Percentiles rank a stretch among this genome's conserved stretches.
These are phyloP conservation scores for Darevskia mixta DNA, from an alignment of 2,797 vertebrate genomes.

Conservation along the genomic window DNA sequence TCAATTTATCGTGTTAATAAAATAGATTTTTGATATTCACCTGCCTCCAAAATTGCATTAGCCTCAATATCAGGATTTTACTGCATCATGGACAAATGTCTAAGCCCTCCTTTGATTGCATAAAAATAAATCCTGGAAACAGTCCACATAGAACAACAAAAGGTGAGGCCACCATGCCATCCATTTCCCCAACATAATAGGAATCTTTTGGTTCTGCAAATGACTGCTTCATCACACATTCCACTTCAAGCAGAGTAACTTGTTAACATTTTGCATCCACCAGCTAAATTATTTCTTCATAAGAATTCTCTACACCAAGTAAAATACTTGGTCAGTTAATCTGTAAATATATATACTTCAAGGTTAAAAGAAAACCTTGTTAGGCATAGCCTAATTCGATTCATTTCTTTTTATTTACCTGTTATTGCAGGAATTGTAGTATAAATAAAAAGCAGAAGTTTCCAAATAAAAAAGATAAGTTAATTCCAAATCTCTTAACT, in stretches of 20 bases:
- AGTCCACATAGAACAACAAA: slow-evolving; percentile 67
- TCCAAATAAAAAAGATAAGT: slow-evolving; percentile 53
- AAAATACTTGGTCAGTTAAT: slow-evolving; percentile 39
- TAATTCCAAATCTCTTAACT: slow-evolving; percentile 52
- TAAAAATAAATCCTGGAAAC: slow-evolving; percentile 76
- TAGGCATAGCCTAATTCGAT: slow-evolving; percentile 13
- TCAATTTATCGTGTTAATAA: slow-evolving; percentile 72
- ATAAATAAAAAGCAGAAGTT: slow-evolving; percentile 64
- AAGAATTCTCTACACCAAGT: slow-evolving; percentile 68
- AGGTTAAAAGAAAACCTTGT: slow-evolving; percentile 40
- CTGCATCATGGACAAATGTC: slow-evolving; percentile 69
- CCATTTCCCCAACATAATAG: slow-evolving; percentile 20
- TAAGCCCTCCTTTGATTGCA: slow-evolving; percentile 79
- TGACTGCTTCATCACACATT: slow-evolving; percentile 31
- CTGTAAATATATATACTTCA: slow-evolving; percentile 13
- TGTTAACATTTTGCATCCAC: slow-evolving; percentile 50
- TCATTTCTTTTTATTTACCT: slow-evolving; percentile 32
- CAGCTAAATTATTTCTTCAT: slow-evolving; percentile 71
- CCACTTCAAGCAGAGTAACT: slow-evolving; percentile 36
- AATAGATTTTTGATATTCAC: slow-evolving; percentile 68
- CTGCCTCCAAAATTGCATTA: slow-evolving; percentile 61
- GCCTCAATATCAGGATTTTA: slow-evolving; percentile 62
- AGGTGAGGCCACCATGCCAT: slow-evolving; percentile 61
- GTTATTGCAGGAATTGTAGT: slow-evolving; percentile 36
- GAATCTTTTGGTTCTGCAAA: slow-evolving; percentile 49